A percentile compares a stretch with the other conserved stretches of the same genome.
phyloP scores from a whole-genome alignment of 2,797 vertebrate genomes.

The Chelmon rostratus region DNA sequence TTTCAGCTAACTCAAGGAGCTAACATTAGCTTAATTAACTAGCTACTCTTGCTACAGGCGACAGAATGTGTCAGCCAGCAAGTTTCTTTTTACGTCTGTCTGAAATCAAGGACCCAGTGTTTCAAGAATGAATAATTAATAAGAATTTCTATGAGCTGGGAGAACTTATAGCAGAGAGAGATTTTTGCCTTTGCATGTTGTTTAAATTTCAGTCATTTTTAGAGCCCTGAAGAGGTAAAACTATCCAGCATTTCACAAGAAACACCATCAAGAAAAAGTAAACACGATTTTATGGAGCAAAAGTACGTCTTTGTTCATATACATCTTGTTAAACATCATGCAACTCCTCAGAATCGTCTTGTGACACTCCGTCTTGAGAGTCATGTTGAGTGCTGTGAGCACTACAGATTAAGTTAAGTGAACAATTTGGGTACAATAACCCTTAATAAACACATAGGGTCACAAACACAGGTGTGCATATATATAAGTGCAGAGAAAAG shows the following conservation, averaged over 20 bases:
- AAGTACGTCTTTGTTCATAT: not conserved
- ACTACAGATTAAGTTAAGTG: too few relatives aligned
- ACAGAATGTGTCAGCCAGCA: not conserved
- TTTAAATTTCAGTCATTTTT: not conserved
- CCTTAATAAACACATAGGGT: slow-evolving; percentile 1
- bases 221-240: not conserved
- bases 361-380: too few relatives aligned
- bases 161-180: not conserved
- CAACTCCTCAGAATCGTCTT: not conserved
- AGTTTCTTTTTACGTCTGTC: too few relatives aligned
- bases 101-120: too few relatives aligned
- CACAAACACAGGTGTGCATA: not conserved
- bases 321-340: not conserved
- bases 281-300: not conserved
- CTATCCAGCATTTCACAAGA: not conserved
- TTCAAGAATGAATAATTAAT: not conserved
- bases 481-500: slow-evolving; percentile 21
- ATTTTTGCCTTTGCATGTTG: not conserved
- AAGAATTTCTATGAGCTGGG: not conserved
- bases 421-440: not conserved
- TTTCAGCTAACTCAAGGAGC: not conserved
- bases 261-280: not conserved
- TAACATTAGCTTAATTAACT: not conserved
- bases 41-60: not conserved
- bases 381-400: too few relatives aligned